Conservation (phyloP, 2,113 vertebrate genomes). For the Grammomys surdaster region DNA sequence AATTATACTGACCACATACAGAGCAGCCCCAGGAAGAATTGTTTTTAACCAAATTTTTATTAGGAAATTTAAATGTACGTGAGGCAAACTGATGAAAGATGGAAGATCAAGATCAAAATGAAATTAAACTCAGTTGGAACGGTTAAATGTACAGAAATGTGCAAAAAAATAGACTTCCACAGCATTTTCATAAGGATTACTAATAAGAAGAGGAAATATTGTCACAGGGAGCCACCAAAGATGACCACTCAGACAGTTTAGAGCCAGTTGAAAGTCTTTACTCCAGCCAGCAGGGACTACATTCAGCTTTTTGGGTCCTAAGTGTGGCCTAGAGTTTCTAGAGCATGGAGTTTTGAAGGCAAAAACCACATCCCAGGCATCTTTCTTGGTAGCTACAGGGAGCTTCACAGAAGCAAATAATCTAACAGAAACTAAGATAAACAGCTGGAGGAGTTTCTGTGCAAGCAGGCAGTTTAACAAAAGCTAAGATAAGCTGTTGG, state of each 20-base stretch:
- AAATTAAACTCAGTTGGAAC: neutral
- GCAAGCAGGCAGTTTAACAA: neutral
- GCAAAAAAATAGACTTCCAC: neutral
- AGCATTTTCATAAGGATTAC: neutral
- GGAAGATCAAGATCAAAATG: neutral
- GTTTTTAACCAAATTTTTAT: neutral
- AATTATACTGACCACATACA: neutral
- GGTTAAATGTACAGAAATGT: neutral
- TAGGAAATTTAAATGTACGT: neutral
- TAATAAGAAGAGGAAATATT: neutral
- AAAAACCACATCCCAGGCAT: neutral
- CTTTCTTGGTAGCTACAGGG: neutral
- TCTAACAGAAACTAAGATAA: neutral
- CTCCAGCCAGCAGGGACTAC: neutral
- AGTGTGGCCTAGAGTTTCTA: neutral
- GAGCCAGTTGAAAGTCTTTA: neutral
- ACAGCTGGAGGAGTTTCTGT: neutral
- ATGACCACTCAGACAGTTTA: neutral
- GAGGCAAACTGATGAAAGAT: no score
- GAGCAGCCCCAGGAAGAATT: neutral
- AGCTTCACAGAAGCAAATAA: neutral
- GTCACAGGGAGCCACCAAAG: neutral
- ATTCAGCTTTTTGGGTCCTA: neutral
- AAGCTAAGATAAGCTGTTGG: neutral
- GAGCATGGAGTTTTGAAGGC: neutral